phyloP scores from a whole-genome alignment of 2,797 vertebrate genomes.

The Xiphophorus birchmanni region DNA sequence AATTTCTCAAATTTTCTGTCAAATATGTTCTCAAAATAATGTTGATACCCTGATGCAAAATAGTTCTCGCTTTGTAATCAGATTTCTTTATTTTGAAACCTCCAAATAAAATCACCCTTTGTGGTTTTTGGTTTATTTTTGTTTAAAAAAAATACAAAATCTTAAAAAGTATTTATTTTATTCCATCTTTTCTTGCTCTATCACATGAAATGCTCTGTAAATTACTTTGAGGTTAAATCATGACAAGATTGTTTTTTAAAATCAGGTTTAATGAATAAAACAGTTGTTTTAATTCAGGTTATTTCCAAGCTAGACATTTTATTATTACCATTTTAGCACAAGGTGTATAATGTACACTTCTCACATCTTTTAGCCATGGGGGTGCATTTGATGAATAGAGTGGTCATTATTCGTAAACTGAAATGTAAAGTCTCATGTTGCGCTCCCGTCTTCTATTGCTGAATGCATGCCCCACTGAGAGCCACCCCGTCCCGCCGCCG shows the following conservation, averaged over 20 bases:
- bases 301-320: not conserved
- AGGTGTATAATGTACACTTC: not conserved
- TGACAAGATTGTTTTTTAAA: not conserved
- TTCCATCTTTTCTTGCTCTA: not conserved
- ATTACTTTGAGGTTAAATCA: not conserved
- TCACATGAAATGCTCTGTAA: not conserved
- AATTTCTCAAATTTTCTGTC: not conserved
- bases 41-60: not conserved
- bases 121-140: not conserved
- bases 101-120: not conserved
- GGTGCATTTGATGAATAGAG: slow-evolving; percentile 8
- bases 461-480: not conserved
- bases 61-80: not conserved
- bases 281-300: not conserved
- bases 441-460: slow-evolving; percentile 11
- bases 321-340: not conserved
- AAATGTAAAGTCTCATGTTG: slow-evolving; percentile 6
- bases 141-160: not conserved
- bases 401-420: slow-evolving; percentile 4
- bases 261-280: not conserved
- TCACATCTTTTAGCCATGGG: not conserved
- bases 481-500: slow-evolving; percentile 9
- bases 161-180: not conserved
- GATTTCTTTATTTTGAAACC: not conserved
- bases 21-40: not conserved